phyloP scores from a whole-genome alignment of 1,140 invertebrate species.

The Pseudomyrmex dendroicus region DNA sequence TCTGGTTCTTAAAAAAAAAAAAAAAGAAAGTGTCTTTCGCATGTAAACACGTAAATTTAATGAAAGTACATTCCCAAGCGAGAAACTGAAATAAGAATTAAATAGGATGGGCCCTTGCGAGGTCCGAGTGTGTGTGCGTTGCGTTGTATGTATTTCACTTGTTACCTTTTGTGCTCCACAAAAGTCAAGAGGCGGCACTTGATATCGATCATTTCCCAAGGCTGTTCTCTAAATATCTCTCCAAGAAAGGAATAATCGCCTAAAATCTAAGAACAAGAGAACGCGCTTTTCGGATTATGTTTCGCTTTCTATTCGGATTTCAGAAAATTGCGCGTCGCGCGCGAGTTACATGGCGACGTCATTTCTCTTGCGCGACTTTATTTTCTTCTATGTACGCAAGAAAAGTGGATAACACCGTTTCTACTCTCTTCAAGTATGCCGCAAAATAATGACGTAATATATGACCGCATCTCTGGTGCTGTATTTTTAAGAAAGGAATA shows the following conservation, averaged over 20 bases:
- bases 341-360: no score
- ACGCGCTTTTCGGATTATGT: constrained; percentile 21
- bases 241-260: constrained; percentile 34
- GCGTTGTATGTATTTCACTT: constrained; percentile 13
- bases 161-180: constrained; percentile 60
- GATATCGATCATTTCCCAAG: constrained; percentile 69
- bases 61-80: constrained; percentile 4
- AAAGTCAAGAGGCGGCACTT: constrained; percentile 53
- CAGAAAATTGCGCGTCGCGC: no score
- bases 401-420: no score
- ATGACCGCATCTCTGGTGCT: no score
- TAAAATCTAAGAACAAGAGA: constrained; percentile 48
- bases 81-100: constrained; percentile 12
- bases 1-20: no score
- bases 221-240: constrained; percentile 68
- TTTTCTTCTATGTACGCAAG: background rate
- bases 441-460: no score
- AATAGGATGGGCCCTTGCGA: background rate
- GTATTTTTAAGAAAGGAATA: no score
- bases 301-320: background rate
- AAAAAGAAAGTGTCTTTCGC: background rate
- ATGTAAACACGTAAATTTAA: background rate
- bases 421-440: no score
- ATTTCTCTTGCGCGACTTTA: background rate
- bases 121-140: background rate